Evolutionary conservation across 1,140 invertebrate species (phyloP).

Genomic region (Drosophila sturtevanti): DNA sequence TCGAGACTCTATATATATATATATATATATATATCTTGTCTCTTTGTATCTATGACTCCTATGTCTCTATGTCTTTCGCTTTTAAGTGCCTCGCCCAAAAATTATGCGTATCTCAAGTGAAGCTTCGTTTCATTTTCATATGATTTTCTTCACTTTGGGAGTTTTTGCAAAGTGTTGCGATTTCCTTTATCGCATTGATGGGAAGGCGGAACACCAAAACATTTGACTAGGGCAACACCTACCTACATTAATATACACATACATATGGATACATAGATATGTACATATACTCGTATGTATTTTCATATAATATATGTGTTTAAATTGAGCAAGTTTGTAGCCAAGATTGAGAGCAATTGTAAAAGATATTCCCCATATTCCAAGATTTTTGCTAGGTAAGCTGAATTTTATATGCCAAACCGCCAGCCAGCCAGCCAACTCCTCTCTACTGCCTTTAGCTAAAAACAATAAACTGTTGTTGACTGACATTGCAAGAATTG

Average conservation of each 20-base stretch:
- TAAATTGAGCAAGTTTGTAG: neutral
- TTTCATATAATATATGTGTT: neutral
- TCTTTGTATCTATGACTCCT: too few species aligned
- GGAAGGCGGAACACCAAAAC: neutral
- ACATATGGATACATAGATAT: too few species aligned
- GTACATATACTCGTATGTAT: too few species aligned
- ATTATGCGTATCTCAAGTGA: constrained; percentile 42
- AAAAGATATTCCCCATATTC: neutral
- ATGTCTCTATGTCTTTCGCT: too few species aligned
- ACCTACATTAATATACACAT: neutral
- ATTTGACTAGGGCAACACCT: constrained; percentile 1
- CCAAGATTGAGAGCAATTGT: too few species aligned
- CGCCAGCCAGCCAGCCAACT: too few species aligned
- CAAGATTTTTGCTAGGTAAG: neutral
- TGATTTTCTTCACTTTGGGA: neutral
- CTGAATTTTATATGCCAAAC: neutral
- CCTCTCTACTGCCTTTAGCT: too few species aligned
- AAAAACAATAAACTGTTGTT: too few species aligned
- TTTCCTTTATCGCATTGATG: neutral
- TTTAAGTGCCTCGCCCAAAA: constrained; percentile 40
- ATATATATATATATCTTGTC: neutral
- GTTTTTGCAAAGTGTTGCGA: neutral
- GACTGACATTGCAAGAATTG: too few species aligned
- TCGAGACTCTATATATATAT: neutral
- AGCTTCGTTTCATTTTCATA: constrained; percentile 9